Percentiles rank a stretch among this genome's conserved stretches.
Evolutionary conservation across 2,797 vertebrate species (phyloP).

Genomic region (Rhinella marina): DNA sequence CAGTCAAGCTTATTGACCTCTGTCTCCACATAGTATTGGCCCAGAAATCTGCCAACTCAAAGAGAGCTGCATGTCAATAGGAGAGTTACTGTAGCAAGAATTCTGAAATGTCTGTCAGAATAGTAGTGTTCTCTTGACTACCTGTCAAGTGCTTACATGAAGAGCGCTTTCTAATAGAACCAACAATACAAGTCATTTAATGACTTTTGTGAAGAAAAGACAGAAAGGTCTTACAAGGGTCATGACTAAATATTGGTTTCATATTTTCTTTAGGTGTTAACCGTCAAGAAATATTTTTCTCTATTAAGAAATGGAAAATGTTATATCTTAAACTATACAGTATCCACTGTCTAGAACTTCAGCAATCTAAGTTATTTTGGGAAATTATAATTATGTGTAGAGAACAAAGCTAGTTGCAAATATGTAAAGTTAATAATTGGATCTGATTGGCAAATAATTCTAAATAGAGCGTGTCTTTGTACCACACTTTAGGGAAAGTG

Average conservation of each 20-base stretch:
- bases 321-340: background rate
- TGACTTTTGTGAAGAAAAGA: slow-evolving; percentile 33
- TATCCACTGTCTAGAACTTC: background rate
- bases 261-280: slow-evolving; percentile 34
- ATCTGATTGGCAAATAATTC: background rate
- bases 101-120: slow-evolving; percentile 57
- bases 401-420: background rate
- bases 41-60: slow-evolving; percentile 52
- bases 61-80: slow-evolving; percentile 54
- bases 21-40: slow-evolving; percentile 47
- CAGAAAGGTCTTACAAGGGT: slow-evolving; percentile 29
- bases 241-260: slow-evolving; percentile 44
- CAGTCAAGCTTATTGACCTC: slow-evolving; percentile 62
- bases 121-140: slow-evolving; percentile 37
- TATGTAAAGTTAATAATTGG: background rate
- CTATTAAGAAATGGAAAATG: background rate
- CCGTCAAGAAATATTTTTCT: background rate
- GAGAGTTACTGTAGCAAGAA: slow-evolving; percentile 58
- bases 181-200: slow-evolving; percentile 47
- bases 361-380: background rate
- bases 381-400: background rate
- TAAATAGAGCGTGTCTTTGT: background rate
- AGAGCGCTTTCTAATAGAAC: slow-evolving; percentile 52
- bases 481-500: background rate
- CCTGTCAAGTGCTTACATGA: slow-evolving; percentile 44